Base-by-base conservation (phyloP, 92 coral and sea anemone genomes). In the Micromussa lordhowensis region DNA sequence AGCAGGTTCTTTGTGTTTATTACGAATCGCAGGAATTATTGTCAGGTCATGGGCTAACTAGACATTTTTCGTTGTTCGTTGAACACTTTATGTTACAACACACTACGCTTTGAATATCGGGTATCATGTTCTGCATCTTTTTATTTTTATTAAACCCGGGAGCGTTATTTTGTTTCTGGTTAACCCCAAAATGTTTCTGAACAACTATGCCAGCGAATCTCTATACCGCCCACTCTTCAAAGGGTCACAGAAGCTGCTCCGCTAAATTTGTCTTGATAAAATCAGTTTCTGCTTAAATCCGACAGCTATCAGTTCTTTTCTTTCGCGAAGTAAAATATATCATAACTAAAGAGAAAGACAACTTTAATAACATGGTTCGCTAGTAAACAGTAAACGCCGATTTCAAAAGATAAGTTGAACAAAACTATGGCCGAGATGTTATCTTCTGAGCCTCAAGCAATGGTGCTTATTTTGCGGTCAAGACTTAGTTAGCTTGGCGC, bases 371-470 rank as follows among this genome's bases (percentile, higher is more conserved):
- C 44, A 21, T 48, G 22, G 77, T 61, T 78, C 76, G 82, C 26
- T 28, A 31, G 72, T 6, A 69, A 68, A 87, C 86, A 87, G 80
- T 71, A 58, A 78, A 80, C 58, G 85, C 90, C 90, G 90, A 38
- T 80, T 87, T 87, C 90, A 13, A 79, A 79, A 80, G 90, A 79
- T 29, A 51, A 68, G 86, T 36, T 55, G 19, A 57, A 74, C 71
- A 66, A 68, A 55, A 31, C 38, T 79, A 54, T 32, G 36, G 49
- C 26, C 28, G 5, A 68, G 85, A 70, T 75, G 73, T 79, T 87
- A 81, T 70, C 85, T 80, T 53, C 11, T 13, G 7, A 81, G 83
- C 86, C 90, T 69, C 80, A 58, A 87, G 80, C 90, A 80, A 66
- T 32, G 68, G 28, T n/a, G 36, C 48, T 32, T 11, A 53, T 31